Evolutionary conservation across 2,888 invertebrate species (phyloP), one percentile per base, ranked within the genome.

Genomic region (Nemoura dubitans): DNA sequence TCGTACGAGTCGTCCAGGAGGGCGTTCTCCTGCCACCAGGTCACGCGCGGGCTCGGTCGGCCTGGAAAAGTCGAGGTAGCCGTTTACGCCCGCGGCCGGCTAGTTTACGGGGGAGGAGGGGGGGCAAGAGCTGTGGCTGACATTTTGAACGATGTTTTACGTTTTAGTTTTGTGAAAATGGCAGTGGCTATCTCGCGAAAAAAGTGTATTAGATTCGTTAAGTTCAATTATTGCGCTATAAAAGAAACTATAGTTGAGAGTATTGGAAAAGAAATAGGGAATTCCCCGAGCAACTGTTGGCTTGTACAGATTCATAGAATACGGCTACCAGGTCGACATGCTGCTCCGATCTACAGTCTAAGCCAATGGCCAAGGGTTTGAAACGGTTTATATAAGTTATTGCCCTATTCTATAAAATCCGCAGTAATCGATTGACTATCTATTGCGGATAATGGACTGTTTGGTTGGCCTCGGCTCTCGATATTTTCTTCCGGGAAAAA

Each of bases 1-100:
- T 95, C 95, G 89, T 93, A 95, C 77, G 94, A 94, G 90, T 96
- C 95, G 90, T 95, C 95, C 87, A 96, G 92, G 76, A 96, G 92
- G 2, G 94, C 94, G 88, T 95, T 94, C 88, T 95, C 96, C 87
- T 95, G 95, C 94, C 95, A 96, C 96, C 96, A 96, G 87, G 95
- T 95, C 88, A 96, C 95, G 7, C 94, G 93, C 0, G 96, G 96
- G 25, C 94, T 93, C 0, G 96, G 96, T 87, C 95, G 94, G 89
- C 96, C 96, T 96, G 91, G 14, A 90, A 90, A 76, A 28, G n/a
- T 10, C 59, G 21, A 3, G 36, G 36, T 36, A 36, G 36, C 5
- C 36, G 36, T 36, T 36, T 10, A 36, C n/a, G n/a, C n/a, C 3
- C 36, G 36, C 10, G 10, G 10, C 3, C 5, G 36, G 36, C 36